Percentiles rank a stretch among this genome's conserved stretches.
These are phyloP conservation scores for Myanophis thanlyinensis DNA, from an alignment of 2,113 vertebrate genomes.

Conservation along the genomic window DNA sequence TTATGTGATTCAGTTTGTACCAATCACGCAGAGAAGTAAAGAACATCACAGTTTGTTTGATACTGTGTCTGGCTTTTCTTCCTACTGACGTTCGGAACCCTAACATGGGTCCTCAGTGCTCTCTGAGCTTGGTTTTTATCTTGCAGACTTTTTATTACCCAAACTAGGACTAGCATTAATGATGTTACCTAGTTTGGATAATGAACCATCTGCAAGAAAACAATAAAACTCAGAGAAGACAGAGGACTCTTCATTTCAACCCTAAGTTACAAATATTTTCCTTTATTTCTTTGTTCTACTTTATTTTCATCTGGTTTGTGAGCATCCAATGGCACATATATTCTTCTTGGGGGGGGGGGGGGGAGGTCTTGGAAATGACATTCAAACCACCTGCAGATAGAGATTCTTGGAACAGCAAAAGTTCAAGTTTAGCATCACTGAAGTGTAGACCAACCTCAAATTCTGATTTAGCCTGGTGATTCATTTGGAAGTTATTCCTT, in stretches of 20 bases:
- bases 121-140: not conserved
- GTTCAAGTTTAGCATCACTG: not conserved
- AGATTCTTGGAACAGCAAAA: not conserved
- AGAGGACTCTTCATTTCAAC: not conserved
- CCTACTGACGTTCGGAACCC: too few species aligned
- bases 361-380: not conserved
- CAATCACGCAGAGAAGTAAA: too few species aligned
- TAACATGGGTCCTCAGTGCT: not conserved
- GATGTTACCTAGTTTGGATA: not conserved
- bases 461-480: not conserved
- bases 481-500: not conserved
- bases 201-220: not conserved
- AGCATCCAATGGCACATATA: not conserved
- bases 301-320: not conserved
- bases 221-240: not conserved
- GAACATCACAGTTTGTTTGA: too few species aligned
- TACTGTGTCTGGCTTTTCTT: too few species aligned
- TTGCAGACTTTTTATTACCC: not conserved
- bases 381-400: not conserved
- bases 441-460: not conserved
- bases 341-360: not conserved
- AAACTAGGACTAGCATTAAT: not conserved
- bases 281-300: not conserved
- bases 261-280: not conserved
- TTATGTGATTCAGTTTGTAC: too few species aligned